Conservation (phyloP, 2,888 invertebrate genomes). For the Sesia bembeciformis region DNA sequence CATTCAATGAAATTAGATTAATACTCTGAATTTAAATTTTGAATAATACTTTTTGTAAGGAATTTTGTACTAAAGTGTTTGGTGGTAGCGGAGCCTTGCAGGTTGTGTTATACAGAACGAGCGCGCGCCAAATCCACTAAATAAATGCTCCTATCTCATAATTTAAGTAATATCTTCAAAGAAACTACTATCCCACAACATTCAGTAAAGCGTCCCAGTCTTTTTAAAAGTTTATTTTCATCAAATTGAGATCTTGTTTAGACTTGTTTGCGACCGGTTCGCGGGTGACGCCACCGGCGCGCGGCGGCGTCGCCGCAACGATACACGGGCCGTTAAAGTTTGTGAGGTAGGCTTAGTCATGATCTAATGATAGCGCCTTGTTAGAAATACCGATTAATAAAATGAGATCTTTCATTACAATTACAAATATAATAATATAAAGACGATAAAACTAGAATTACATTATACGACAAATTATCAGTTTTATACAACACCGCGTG, state of each 20-base stretch:
- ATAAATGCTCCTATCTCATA: constrained; percentile 71
- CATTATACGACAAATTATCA: constrained; percentile 71
- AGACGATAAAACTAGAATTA: constrained; percentile 71
- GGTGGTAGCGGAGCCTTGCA: constrained; percentile 40
- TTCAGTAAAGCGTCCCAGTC: constrained; percentile 75
- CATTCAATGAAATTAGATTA: constrained; percentile 49
- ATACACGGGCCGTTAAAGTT: constrained; percentile 58
- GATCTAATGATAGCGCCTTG: constrained; percentile 75
- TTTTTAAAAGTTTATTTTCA: constrained; percentile 73
- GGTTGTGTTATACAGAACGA: constrained; percentile 27
- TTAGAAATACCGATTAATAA: constrained; percentile 75
- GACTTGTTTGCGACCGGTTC: constrained; percentile 61
- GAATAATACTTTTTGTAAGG: constrained; percentile 62
- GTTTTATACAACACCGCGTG: constrained; percentile 50
- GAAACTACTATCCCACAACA: constrained; percentile 73
- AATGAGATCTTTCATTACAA: constrained; percentile 75
- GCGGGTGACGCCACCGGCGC: constrained; percentile 21
- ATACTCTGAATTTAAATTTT: constrained; percentile 68
- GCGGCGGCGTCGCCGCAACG: constrained; percentile 2
- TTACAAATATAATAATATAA: constrained; percentile 72
- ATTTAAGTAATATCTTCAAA: constrained; percentile 71
- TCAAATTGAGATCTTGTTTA: constrained; percentile 74
- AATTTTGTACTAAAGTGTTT: constrained; percentile 64
- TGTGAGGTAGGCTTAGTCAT: constrained; percentile 75
- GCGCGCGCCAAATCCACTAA: constrained; percentile 33